Base-by-base conservation (phyloP, 2,888 invertebrate genomes). In the Nezara viridula region DNA sequence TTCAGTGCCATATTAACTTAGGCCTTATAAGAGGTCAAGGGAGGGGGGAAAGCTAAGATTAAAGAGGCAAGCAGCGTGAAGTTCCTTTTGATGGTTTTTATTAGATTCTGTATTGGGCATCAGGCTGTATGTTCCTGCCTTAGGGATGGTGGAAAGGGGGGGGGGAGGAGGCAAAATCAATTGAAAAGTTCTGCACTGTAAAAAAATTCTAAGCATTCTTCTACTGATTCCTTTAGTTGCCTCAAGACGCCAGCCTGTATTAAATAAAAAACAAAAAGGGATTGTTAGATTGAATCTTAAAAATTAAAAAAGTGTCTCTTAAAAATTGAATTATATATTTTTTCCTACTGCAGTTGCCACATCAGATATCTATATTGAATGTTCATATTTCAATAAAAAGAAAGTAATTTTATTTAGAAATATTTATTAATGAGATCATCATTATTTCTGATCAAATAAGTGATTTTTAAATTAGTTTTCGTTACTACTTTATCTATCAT, bases 61-160 rank as follows among this genome's bases (percentile, higher is more conserved):
- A 81, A 81, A 81, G 81, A 44, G 44, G 81, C 24, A 40, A 44
- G 40, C 24, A 81, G 44, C 44, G 44, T 40, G 24, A 44, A 81
- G 81, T 81, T 44, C 81, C 81, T 81, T 81, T 81, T 81, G 81
- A 81, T 32, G 81, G 81, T 81, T 81, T 81, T 81, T 81, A 81
- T 81, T 81, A 44, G 81, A 81, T 81, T 44, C 81, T 81, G 40
- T 44, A 81, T 81, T n/a, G 44, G 40, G 40, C 81, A 44, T 81
- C 44, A 81, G 81, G 81, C 81, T 81, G 40, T 81, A 44, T 40
- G 81, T 81, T 81, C 81, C 81, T 9, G 32, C 66, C 19, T 66
- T 32, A 32, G 66, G 6, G 32, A 32, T 32, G 19, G 32, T 16
- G 66, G 27, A 14, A 14, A 24, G 60, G 27, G 32, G 19, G 14